phyloP scores from a whole-genome alignment of 1,140 invertebrate species.

The Orussus abietinus region DNA sequence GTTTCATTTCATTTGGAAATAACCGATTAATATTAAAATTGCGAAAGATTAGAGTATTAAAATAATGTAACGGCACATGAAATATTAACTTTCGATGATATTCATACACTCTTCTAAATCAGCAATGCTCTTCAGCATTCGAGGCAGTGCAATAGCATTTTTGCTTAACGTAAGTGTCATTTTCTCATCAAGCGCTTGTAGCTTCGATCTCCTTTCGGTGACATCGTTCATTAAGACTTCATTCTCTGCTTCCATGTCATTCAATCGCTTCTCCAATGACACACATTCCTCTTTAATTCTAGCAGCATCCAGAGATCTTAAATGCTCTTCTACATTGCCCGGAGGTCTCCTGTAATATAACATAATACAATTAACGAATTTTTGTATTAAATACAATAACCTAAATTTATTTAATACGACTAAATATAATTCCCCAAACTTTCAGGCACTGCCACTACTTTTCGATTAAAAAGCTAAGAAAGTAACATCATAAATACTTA shows the following conservation, averaged over 20 bases:
- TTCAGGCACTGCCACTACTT: too few relatives aligned
- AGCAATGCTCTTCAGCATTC: slow-evolving; percentile 7
- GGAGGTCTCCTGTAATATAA: slow-evolving; percentile 36
- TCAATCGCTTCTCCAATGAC: slow-evolving; percentile 21
- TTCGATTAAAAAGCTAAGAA: too few relatives aligned
- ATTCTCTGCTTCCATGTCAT: slow-evolving; percentile 30
- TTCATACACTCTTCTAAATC: slow-evolving; percentile 10
- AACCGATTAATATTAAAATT: slow-evolving; percentile 9
- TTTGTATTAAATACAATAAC: slow-evolving; percentile 1
- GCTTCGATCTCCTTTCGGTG: slow-evolving; percentile 18
- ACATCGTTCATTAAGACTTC: slow-evolving; percentile 22
- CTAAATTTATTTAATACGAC: too few relatives aligned
- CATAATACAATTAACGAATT: slow-evolving; percentile 8
- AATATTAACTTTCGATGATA: slow-evolving; percentile 10
- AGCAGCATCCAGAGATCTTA: slow-evolving; percentile 29
- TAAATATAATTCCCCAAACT: too few relatives aligned
- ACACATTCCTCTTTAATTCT: slow-evolving; percentile 27
- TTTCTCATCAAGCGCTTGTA: slow-evolving; percentile 6
- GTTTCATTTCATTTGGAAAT: too few relatives aligned
- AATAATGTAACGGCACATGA: too few relatives aligned
- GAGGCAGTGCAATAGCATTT: slow-evolving; percentile 3
- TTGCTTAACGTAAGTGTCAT: slow-evolving; percentile 9
- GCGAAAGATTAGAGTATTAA: slow-evolving; percentile 5
- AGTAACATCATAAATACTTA: too few relatives aligned
- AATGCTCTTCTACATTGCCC: slow-evolving; percentile 33